Conservation (phyloP, 2,797 vertebrate species). For the Falco biarmicus region DNA sequence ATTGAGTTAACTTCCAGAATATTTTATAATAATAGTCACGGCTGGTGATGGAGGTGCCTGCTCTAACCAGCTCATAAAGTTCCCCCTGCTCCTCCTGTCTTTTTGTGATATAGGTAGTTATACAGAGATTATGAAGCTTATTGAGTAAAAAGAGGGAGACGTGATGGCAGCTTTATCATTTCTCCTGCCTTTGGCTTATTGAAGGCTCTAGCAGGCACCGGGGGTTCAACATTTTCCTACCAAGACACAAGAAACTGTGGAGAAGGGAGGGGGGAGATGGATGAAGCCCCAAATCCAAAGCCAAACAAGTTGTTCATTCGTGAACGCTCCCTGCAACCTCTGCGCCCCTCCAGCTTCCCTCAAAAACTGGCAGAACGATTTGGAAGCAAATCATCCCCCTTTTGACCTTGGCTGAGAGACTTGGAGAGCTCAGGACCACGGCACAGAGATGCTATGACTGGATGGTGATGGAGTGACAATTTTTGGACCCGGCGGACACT, state of each 20-base stretch:
- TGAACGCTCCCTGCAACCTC: neutral
- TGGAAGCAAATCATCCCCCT: rapidly evolving
- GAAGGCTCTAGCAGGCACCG: neutral
- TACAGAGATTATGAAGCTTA: slow-evolving; percentile 18
- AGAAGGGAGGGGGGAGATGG: neutral
- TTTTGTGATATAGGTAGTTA: slow-evolving; percentile 8
- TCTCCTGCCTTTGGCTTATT: neutral
- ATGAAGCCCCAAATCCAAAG: neutral
- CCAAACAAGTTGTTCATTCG: neutral
- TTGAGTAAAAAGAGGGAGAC: neutral
- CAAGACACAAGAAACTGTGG: neutral
- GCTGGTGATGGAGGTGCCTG: slow-evolving; percentile 54
- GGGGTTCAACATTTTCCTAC: neutral
- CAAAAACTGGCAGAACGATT: neutral
- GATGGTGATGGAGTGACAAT: neutral
- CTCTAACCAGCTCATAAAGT: slow-evolving; percentile 44
- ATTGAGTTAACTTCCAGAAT: slow-evolving; percentile 57
- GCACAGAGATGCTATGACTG: rapidly evolving
- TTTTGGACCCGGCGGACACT: neutral
- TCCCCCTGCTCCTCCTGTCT: slow-evolving; percentile 32
- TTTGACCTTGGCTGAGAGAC: neutral
- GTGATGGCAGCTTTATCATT: neutral
- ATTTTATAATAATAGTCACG: slow-evolving; percentile 64
- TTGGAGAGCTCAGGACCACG: neutral
- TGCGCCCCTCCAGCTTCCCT: neutral